phyloP scores from a whole-genome alignment of 2,113 vertebrate species.

The Dicrurus megarhynchus region DNA sequence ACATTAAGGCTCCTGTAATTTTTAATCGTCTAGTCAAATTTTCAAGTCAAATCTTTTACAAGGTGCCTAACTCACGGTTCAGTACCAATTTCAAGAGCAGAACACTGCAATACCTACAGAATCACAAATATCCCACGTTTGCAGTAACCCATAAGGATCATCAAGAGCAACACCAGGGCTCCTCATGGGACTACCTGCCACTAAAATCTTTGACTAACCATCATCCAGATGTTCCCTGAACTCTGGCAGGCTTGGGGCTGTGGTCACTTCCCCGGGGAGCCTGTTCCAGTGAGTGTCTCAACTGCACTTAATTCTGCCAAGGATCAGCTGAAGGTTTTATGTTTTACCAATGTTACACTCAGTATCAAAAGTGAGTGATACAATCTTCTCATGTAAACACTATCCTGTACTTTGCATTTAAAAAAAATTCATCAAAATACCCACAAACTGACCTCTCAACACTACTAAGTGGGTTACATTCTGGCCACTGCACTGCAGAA shows the following conservation, averaged over 20 bases:
- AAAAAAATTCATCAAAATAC: not conserved
- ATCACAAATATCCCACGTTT: accelerated
- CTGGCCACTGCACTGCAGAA: not conserved
- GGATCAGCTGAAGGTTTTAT: not conserved
- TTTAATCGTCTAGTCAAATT: not conserved
- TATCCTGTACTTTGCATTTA: no score
- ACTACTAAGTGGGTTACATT: not conserved
- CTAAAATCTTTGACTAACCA: not conserved
- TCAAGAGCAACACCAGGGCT: not conserved
- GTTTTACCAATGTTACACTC: not conserved
- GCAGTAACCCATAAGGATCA: accelerated
- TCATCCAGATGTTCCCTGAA: accelerated
- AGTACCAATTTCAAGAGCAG: not conserved
- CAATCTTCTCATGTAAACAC: accelerated
- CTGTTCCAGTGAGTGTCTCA: not conserved
- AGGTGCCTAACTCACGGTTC: not conserved
- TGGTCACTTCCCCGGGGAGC: not conserved
- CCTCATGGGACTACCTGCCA: not conserved
- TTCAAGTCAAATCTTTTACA: not conserved
- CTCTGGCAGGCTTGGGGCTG: not conserved
- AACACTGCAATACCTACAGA: not conserved
- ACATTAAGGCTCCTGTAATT: not conserved
- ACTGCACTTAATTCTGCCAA: not conserved
- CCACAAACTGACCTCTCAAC: not conserved
- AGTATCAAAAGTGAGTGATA: not conserved